These are phyloP conservation scores for Thaumatotibia leucotreta DNA, from an alignment of 1,140 invertebrate species.

Conservation along the genomic window DNA sequence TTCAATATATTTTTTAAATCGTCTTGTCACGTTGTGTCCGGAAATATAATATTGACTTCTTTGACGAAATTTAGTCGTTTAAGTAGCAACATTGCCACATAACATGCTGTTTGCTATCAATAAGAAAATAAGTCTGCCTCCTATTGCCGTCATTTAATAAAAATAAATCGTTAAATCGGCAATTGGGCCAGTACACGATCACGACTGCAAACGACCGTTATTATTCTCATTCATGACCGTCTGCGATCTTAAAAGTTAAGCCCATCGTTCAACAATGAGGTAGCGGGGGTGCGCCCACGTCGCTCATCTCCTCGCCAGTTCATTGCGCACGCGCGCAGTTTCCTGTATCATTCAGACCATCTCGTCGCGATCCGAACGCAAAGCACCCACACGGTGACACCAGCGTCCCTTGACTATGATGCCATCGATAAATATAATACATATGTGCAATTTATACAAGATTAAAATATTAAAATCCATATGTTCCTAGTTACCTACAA, in stretches of 20 bases:
- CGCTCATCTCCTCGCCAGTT: slow-evolving; percentile 60
- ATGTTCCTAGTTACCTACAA: no score
- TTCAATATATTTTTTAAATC: background rate
- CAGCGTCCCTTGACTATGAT: slow-evolving; percentile 15
- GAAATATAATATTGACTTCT: no score
- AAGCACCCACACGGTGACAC: slow-evolving; percentile 37
- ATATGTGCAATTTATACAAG: no score
- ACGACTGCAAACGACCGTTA: slow-evolving; percentile 3
- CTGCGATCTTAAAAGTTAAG: slow-evolving; percentile 22
- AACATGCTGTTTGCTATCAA: no score
- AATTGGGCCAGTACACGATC: background rate
- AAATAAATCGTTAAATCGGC: background rate
- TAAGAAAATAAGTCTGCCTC: no score
- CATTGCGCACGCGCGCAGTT: slow-evolving; percentile 57
- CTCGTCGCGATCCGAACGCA: slow-evolving; percentile 29
- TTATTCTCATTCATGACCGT: slow-evolving; percentile 9
- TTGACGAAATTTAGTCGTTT: no score
- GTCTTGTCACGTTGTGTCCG: no score
- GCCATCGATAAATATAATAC: background rate
- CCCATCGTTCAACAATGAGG: slow-evolving; percentile 49
- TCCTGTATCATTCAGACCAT: slow-evolving; percentile 60
- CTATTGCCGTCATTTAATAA: no score
- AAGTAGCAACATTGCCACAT: no score
- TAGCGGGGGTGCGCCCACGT: slow-evolving; percentile 62
- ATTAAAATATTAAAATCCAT: no score